phyloP scores from a whole-genome alignment of 2,113 vertebrate species.

The Percina caprodes region DNA sequence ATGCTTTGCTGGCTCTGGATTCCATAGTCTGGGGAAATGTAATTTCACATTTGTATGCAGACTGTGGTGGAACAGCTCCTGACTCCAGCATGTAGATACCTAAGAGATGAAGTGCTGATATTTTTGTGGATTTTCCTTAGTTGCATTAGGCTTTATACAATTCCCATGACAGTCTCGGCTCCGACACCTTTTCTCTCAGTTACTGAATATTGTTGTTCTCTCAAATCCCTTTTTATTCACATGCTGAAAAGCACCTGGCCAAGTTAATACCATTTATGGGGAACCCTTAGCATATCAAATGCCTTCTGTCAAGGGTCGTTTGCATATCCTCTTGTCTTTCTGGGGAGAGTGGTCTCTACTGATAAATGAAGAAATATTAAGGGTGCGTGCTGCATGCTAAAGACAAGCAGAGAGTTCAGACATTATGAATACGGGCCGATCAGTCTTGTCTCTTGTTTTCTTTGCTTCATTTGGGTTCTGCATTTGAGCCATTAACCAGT shows the following conservation, averaged over 20 bases:
- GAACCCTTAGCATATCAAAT: slow-evolving; percentile 76
- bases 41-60: slow-evolving; percentile 74
- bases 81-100: slow-evolving; percentile 32
- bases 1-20: slow-evolving; percentile 41
- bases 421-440: slow-evolving; percentile 12
- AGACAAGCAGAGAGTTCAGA: not conserved
- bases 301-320: slow-evolving; percentile 75
- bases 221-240: slow-evolving; percentile 44
- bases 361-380: slow-evolving; percentile 52
- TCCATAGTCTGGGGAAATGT: slow-evolving; percentile 58
- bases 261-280: slow-evolving; percentile 75
- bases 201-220: slow-evolving; percentile 42
- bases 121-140: slow-evolving; percentile 43
- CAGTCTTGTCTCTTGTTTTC: not conserved
- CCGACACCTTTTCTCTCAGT: slow-evolving; percentile 26
- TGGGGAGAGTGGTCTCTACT: slow-evolving; percentile 29
- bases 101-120: slow-evolving; percentile 54
- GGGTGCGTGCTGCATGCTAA: slow-evolving; percentile 41
- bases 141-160: slow-evolving; percentile 25
- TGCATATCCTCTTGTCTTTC: slow-evolving; percentile 75
- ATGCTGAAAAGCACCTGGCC: slow-evolving; percentile 64
- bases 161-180: not conserved
- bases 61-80: slow-evolving; percentile 27
- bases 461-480: slow-evolving; percentile 10
- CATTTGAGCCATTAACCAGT: slow-evolving; percentile 31